Conservation (phyloP, 2,888 invertebrate genomes). For the Xestia ashworthii region DNA sequence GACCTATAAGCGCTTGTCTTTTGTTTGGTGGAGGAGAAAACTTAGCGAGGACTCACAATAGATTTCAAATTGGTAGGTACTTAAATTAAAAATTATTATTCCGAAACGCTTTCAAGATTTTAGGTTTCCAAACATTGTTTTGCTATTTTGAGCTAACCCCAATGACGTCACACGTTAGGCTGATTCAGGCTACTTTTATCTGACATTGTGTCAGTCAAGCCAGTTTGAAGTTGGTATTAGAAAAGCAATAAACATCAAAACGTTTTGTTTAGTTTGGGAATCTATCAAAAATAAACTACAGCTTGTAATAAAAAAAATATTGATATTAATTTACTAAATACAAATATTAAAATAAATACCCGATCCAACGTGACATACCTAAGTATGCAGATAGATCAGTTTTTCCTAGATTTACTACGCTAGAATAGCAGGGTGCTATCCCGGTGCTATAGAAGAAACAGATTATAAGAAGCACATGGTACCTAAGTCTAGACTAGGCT, state of each 20-base stretch:
- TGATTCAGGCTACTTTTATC: background rate
- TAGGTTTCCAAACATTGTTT: background rate
- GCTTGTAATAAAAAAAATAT: background rate
- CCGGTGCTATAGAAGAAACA: background rate
- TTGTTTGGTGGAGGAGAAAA: constrained; percentile 70
- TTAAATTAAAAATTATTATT: background rate
- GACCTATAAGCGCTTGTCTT: constrained; percentile 83
- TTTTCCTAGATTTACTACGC: constrained; percentile 15
- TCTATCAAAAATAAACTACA: background rate
- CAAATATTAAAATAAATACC: background rate
- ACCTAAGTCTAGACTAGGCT: constrained; percentile 30
- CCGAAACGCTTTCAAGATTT: background rate
- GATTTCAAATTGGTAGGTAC: constrained; percentile 33
- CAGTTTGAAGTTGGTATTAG: background rate
- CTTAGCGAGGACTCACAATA: constrained; percentile 49
- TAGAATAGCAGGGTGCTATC: constrained; percentile 1
- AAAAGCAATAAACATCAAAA: background rate
- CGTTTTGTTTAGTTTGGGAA: background rate
- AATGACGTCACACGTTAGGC: background rate
- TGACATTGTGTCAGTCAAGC: background rate
- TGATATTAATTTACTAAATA: background rate
- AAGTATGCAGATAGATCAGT: constrained; percentile 22
- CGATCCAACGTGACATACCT: background rate
- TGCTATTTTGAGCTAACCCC: background rate
- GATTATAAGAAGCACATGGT: constrained; percentile 37